Evolutionary conservation across 2,797 vertebrate genomes (phyloP), one percentile per base, ranked within the genome.

Genomic region (Etheostoma nigrum): DNA sequence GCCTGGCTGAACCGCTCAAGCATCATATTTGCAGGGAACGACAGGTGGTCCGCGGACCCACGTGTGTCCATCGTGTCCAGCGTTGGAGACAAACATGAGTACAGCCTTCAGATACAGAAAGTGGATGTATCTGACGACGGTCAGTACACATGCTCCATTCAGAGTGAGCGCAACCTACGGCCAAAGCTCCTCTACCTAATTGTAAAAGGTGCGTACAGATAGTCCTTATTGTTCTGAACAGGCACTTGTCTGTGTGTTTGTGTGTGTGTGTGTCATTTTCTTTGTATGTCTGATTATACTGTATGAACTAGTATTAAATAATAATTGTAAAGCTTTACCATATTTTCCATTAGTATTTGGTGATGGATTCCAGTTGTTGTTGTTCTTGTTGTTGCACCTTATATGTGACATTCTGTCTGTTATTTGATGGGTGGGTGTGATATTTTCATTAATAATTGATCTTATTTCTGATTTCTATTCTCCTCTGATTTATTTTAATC

Each of bases 1-100:
- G 98, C 98, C 89, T 99, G 98, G 98, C 95, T 99, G 91, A 99
- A 99, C 89, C 97, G 98, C 69, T 99, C 98, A 10, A 99, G 97
- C 93, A 99, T 99, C 91, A 98, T 99, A 92, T 99, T 99, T 47
- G 98, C 98, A 49, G 98, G 98, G 78, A 95, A 94, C 0, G 98
- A 99, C 93, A 99, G 98, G 93, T 99, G 98, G 98, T 99, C 98
- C 0, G 97, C 97, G 88, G 98, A 99, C 63, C 98, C 98, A 3
- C 97, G 98, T 0, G 98, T 99, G 55, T 99, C 98, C 69, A 99
- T 99, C 30, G 95, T 98, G 67, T 97, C 97, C 36, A 94, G 93
- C 55, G 86, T 94, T 4, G 93, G 96, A 44, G 97, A 97, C 83
- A 95, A 96, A 87, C 95, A 97, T n/a, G 98, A 99, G 79, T 99